Percentiles rank a stretch among this genome's conserved stretches.
Conservation (phyloP, 1,140 invertebrate species). For the Psix sp. region DNA sequence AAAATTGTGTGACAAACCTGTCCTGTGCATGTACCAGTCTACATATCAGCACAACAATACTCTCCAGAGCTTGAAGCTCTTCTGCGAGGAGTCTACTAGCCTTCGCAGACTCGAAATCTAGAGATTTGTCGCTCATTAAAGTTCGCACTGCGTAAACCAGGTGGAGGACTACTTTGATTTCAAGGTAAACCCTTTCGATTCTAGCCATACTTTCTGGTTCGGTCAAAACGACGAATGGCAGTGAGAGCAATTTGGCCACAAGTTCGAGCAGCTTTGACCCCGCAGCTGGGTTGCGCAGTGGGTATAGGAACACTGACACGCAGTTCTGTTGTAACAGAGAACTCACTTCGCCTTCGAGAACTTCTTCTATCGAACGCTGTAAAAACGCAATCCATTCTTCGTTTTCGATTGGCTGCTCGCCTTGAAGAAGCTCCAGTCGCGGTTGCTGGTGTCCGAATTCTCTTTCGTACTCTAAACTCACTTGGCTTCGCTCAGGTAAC, state of each 20-base stretch:
- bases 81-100: constrained; percentile 17
- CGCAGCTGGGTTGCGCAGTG: constrained; percentile 81
- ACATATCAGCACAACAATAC: constrained; percentile 83
- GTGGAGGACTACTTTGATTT: constrained; percentile 86
- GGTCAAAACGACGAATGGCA: constrained; percentile 82
- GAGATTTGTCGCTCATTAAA: constrained; percentile 73
- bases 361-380: constrained; percentile 80
- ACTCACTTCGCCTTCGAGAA: constrained; percentile 85
- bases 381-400: constrained; percentile 87
- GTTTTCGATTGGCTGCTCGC: constrained; percentile 83
- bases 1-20: constrained; percentile 86
- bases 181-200: constrained; percentile 83
- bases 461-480: constrained; percentile 64
- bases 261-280: constrained; percentile 82
- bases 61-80: constrained; percentile 77
- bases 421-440: constrained; percentile 70
- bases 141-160: constrained; percentile 85
- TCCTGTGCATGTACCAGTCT: constrained; percentile 84
- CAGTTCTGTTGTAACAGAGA: constrained; percentile 84
- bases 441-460: constrained; percentile 62
- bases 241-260: constrained; percentile 82
- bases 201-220: constrained; percentile 78
- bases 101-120: constrained; percentile 42
- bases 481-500: constrained; percentile 45
- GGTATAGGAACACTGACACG: constrained; percentile 84